Evolutionary conservation across 2,113 vertebrate genomes (phyloP), one percentile per base, ranked within the genome.

Genomic region (Erinaceus europaeus): DNA sequence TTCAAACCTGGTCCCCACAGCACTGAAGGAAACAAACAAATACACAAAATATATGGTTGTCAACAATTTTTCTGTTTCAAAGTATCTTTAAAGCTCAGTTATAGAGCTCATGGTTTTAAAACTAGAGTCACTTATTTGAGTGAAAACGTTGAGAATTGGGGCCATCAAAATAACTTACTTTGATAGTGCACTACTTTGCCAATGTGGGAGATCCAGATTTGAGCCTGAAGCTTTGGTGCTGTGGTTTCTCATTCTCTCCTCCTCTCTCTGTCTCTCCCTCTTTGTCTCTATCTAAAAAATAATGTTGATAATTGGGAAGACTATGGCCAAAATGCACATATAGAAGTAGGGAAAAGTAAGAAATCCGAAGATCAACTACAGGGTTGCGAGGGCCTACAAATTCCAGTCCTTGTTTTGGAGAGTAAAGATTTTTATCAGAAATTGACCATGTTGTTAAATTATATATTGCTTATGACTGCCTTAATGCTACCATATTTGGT

Each of bases 381-480:
- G 77, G 21, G 6, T 9, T 42, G 4, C 3, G 42, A 65, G 64
- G 62, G 52, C 32, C 17, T 61, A 44, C 79, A 84, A 50, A 73
- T 91, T 46, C 71, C 21, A 73, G 50, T 29, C 36, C 5, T 15
- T 74, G 6, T n/a, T 73, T 80, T 80, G 84, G 42, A 52, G 75
- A 86, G 77, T 52, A 94, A 86, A 86, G 34, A 59, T 90, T 68
- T 90, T 68, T 44, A 62, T 50, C 46, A 29, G 83, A 77, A 48
- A 27, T 86, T 23, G 84, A 62, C 17, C 6, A 36, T 86, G n/a
- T 21, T 46, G 36, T 76, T 90, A 15, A 65, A 44, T 62, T 83
- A 76, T 50, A 29, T 42, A 80, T 57, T 76, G 12, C 9, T 48
- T 42, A 32, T 79, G 72, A 18, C 44, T 76, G 42, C 27, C 88